Conservation (phyloP, 2,888 invertebrate species). For the Drosophila falleni region DNA sequence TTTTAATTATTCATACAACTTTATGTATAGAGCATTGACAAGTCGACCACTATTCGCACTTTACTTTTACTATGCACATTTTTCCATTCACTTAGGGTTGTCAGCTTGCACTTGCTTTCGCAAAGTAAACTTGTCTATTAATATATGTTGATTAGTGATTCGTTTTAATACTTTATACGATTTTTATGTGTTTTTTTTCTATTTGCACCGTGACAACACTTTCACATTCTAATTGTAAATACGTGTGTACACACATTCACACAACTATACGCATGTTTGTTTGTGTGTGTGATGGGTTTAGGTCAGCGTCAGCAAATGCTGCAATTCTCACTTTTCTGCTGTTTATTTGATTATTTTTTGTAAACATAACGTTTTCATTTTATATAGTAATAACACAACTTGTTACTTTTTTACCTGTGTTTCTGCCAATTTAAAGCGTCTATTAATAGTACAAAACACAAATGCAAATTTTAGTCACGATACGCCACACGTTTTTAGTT, state of each 20-base stretch:
- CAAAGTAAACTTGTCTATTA: background rate
- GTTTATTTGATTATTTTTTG: background rate
- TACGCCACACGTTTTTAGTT: conserved; percentile 72
- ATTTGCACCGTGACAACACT: conserved; percentile 68
- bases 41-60: conserved; percentile 25
- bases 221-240: conserved; percentile 69
- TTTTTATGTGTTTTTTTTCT: conserved; percentile 36
- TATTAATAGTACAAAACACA: conserved; percentile 62
- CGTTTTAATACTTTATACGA: conserved; percentile 14
- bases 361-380: background rate
- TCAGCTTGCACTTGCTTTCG: conserved; percentile 13
- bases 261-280: conserved; percentile 22
- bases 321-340: conserved; percentile 19
- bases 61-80: conserved; percentile 17
- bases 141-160: background rate
- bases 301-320: conserved; percentile 64
- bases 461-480: conserved; percentile 68
- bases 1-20: background rate
- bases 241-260: conserved; percentile 31
- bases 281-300: conserved; percentile 55
- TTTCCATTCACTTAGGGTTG: conserved; percentile 26
- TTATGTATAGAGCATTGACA: conserved; percentile 20
- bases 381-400: background rate
- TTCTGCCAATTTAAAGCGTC: conserved; percentile 38
- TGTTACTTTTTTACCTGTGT: conserved; percentile 57